Percentiles rank a stretch among this genome's conserved stretches.
phyloP scores from a whole-genome alignment of 2,888 invertebrate genomes.

The Callosobruchus maculatus region DNA sequence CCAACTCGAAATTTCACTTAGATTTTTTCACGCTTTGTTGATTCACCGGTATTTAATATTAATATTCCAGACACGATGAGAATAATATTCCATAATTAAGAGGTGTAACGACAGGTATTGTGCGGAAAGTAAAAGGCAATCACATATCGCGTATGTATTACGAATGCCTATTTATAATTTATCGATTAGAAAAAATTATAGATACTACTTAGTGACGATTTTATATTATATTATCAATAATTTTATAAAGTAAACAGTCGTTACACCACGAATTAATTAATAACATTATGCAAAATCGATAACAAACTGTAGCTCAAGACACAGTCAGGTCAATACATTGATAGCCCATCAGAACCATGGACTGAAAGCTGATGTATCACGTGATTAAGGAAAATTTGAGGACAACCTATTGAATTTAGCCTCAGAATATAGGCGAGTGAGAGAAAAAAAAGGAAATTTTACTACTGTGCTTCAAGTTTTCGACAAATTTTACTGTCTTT shows the following conservation, averaged over 20 bases:
- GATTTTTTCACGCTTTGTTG: not conserved
- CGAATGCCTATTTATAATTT: not conserved
- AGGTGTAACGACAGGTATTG: not conserved
- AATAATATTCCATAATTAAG: not conserved
- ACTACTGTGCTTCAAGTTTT: no score
- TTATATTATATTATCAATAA: not conserved
- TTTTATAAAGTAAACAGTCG: not conserved
- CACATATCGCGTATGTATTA: not conserved
- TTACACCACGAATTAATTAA: not conserved
- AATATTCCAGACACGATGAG: not conserved
- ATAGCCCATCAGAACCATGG: no score
- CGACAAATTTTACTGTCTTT: no score
- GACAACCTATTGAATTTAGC: no score
- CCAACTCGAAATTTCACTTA: not conserved
- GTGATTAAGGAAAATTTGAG: no score
- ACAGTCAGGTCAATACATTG: no score
- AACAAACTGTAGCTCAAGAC: no score
- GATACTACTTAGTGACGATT: not conserved
- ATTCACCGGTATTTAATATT: not conserved
- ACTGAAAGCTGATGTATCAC: no score
- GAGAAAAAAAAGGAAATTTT: no score
- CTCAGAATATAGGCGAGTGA: no score
- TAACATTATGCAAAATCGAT: no score
- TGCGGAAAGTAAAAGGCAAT: not conserved
- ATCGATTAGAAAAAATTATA: not conserved